A percentile compares a stretch with the other conserved stretches of the same genome.
Evolutionary conservation across 2,888 invertebrate genomes (phyloP).

Genomic region (Harmothoe impar): DNA sequence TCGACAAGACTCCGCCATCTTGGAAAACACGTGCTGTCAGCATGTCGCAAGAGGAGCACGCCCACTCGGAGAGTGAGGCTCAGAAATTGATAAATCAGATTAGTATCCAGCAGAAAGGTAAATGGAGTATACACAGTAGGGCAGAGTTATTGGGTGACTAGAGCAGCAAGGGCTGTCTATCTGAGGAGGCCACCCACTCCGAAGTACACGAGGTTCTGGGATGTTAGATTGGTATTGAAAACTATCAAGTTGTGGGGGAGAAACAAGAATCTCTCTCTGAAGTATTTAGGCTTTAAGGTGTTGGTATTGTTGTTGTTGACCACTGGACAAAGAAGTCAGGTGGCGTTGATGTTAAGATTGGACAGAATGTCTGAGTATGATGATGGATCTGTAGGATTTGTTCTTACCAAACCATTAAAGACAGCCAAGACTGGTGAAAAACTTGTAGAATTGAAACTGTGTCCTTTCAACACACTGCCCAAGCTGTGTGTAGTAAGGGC

Average conservation of each 20-base stretch:
- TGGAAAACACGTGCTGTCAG: no score
- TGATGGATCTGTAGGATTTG: no score
- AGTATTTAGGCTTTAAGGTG: not conserved
- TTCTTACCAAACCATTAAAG: not conserved
- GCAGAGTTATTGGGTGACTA: not conserved
- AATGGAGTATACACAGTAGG: not conserved
- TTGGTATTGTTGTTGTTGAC: not conserved
- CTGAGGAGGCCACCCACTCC: not conserved
- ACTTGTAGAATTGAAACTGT: not conserved
- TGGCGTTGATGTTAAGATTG: not conserved
- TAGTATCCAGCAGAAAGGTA: no score
- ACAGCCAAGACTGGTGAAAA: not conserved
- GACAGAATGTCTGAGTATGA: not conserved
- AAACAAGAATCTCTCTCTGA: not conserved
- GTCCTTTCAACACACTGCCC: not conserved
- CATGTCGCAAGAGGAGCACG: no score
- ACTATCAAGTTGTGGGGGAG: not conserved
- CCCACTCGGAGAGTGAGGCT: no score
- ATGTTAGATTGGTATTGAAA: no score
- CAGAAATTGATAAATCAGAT: no score
- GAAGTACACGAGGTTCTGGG: no score
- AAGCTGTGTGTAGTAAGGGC: not conserved
- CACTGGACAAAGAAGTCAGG: not conserved
- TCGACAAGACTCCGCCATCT: no score
- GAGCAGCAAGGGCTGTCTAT: not conserved